Evolutionary conservation across 2,888 invertebrate genomes (phyloP).

Genomic region (Nephrotoma appendiculata): DNA sequence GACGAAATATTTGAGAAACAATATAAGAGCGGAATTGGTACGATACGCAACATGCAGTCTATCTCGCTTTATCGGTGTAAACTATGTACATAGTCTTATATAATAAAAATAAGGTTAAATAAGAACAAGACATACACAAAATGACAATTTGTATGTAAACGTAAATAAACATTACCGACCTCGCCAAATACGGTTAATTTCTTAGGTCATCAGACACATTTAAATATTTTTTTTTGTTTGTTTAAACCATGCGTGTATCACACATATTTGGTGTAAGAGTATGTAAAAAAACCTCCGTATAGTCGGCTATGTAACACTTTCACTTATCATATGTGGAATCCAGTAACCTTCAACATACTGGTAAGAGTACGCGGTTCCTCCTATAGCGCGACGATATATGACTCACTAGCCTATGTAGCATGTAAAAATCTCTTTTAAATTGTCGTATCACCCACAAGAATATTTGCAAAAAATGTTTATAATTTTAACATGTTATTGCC

Average conservation of each 20-base stretch:
- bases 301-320: not conserved
- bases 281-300: not conserved
- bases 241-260: not conserved
- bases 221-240: not conserved
- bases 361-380: too few species aligned
- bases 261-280: not conserved
- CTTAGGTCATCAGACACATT: conserved; percentile 3
- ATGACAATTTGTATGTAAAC: not conserved
- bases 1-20: too few species aligned
- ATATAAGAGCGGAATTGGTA: not conserved
- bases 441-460: not conserved
- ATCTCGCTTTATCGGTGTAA: not conserved
- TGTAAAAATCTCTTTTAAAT: not conserved
- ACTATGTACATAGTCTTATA: not conserved
- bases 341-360: too few species aligned
- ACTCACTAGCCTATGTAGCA: too few species aligned
- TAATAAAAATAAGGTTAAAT: not conserved
- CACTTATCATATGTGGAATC: not conserved
- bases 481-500: not conserved
- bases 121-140: not conserved
- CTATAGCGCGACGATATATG: too few species aligned
- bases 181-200: not conserved
- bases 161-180: not conserved
- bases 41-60: not conserved
- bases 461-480: not conserved